Evolutionary conservation across 1,140 invertebrate genomes (phyloP), one percentile per base, ranked within the genome.

Genomic region (Pseudachorutes palmiensis): DNA sequence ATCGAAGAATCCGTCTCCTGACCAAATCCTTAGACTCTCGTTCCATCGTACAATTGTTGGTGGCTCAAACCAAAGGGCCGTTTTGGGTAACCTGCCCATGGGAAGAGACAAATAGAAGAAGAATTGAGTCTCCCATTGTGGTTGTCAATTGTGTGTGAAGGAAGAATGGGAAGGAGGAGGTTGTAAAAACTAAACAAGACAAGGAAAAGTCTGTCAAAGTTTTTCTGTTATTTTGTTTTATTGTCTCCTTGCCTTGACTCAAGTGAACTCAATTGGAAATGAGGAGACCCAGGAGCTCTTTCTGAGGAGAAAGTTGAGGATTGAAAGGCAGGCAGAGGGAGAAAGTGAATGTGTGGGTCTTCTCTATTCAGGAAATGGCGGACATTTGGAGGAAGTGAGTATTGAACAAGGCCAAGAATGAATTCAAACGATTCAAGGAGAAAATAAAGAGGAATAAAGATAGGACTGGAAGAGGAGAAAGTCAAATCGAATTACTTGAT

Each of bases 41-140:
- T 89, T 82, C 90, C 90, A 92, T 65, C 88, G 84, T 19, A 87
- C 89, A 2, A 90, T 84, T 14, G 87, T 80, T 0, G 90, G 90
- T 1, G 89, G 86, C 74, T 93, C 90, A 36, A 90, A 86, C 88
- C 89, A 92, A 64, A 91, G 82, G 5, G 91, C 85, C 2, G 84
- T 84, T 19, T 86, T 83, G 0, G 89, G 87, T 24, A 91, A 78
- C 29, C 87, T 89, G 9, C 28, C n/a, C n/a, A n/a, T n/a, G n/a
- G n/a, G n/a, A 29, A 58, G 55, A 32, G 12, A 12, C 16, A 61
- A 9, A 26, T 29, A 32, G 24, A 26, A 57, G 14, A 24, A n/a
- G n/a, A n/a, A n/a, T n/a, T n/a, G n/a, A n/a, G n/a, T n/a, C n/a
- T n/a, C n/a, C n/a, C 14, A 57, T 14, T 24, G 3, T 57, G 12